Percentiles rank a stretch among this genome's conserved stretches.
Conservation (phyloP, 2,888 invertebrate genomes). For the Branchellion lobata region DNA sequence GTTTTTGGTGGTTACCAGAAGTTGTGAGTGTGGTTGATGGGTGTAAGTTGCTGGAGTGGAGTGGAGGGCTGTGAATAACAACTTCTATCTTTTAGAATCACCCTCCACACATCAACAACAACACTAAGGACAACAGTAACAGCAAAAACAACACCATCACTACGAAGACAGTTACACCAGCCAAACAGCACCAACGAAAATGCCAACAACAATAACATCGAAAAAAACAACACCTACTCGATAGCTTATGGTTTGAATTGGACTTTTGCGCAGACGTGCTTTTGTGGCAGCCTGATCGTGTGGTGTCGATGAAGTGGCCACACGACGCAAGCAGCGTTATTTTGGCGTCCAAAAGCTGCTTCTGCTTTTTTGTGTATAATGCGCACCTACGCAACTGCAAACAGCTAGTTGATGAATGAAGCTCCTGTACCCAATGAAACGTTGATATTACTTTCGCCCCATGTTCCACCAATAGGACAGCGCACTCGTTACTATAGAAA, state of each 20-base stretch:
- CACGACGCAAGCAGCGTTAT: not conserved
- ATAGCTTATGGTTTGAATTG: not conserved
- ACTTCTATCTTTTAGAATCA: no score
- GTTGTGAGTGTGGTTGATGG: no score
- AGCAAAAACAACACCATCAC: no score
- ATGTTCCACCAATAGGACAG: slow-evolving; percentile 65
- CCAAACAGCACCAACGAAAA: no score
- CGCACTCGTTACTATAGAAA: slow-evolving; percentile 66
- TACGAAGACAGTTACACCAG: no score
- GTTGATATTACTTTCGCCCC: slow-evolving; percentile 62
- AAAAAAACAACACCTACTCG: not conserved
- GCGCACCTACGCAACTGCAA: slow-evolving; percentile 7
- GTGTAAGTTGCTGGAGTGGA: no score
- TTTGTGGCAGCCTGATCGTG: not conserved
- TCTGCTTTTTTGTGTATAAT: slow-evolving; percentile 5
- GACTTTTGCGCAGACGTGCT: not conserved
- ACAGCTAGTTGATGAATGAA: not conserved
- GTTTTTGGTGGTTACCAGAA: no score
- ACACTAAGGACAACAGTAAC: no score
- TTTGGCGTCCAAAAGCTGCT: slow-evolving; percentile 15
- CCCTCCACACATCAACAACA: no score
- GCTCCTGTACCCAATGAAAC: not conserved
- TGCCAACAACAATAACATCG: not conserved
- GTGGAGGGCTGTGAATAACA: no score
- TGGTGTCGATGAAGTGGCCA: not conserved